Percentiles rank a stretch among this genome's conserved stretches.
Evolutionary conservation across 2,113 vertebrate genomes (phyloP).

Genomic region (Seriola aureovittata): DNA sequence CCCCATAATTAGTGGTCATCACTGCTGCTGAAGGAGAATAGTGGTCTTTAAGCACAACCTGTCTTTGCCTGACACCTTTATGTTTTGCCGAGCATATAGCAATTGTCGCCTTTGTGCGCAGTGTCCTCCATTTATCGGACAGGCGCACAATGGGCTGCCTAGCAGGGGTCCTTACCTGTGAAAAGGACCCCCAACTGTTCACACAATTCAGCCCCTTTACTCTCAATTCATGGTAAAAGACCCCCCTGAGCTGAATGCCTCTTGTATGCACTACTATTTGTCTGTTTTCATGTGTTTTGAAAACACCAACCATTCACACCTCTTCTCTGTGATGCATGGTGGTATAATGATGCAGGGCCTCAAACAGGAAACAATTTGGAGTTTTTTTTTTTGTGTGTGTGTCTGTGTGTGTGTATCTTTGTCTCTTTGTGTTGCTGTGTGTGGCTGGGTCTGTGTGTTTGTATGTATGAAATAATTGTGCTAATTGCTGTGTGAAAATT

Average conservation of each 20-base stretch:
- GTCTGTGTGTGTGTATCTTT: constrained; percentile 48
- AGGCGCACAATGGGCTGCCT: constrained; percentile 80
- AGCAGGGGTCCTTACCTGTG: constrained; percentile 85
- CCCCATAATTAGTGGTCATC: constrained; percentile 83
- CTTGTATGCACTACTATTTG: constrained; percentile 78
- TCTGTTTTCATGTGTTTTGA: constrained; percentile 82
- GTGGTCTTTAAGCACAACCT: constrained; percentile 82
- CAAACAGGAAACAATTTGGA: constrained; percentile 78
- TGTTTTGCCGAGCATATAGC: constrained; percentile 78
- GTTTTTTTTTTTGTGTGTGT: constrained; percentile 22
- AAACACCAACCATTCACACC: constrained; percentile 82
- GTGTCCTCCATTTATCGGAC: constrained; percentile 80
- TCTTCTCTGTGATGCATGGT: constrained; percentile 64
- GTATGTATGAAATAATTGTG: constrained; percentile 72
- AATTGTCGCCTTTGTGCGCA: constrained; percentile 84
- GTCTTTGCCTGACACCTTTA: constrained; percentile 83
- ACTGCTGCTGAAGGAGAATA: constrained; percentile 78
- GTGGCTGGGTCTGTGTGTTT: constrained; percentile 38
- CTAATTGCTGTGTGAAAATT: constrained; percentile 81
- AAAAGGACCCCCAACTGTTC: constrained; percentile 83
- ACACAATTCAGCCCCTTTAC: constrained; percentile 74
- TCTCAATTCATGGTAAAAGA: constrained; percentile 76
- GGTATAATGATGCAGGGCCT: constrained; percentile 74
- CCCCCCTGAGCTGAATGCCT: constrained; percentile 72
- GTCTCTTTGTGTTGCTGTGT: constrained; percentile 61